Percentiles rank a stretch among this genome's conserved stretches.
Evolutionary conservation across 2,797 vertebrate genomes (phyloP).

Genomic region (Emydoidea blandingii): DNA sequence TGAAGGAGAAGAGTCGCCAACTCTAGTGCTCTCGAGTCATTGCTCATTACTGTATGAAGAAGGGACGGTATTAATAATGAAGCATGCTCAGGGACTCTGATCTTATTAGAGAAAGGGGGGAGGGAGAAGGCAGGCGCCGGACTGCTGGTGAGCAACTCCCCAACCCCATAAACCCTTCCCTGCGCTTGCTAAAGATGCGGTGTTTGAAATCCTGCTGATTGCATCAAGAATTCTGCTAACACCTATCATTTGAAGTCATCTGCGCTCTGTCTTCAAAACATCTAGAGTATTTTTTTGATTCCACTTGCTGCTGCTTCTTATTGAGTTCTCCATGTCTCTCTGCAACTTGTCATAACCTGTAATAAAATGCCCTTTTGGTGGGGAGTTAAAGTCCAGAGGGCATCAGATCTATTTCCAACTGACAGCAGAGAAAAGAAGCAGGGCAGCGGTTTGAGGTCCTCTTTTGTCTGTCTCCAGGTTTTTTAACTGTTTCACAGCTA

Average conservation of each 20-base stretch:
- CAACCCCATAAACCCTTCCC: slow-evolving; percentile 28
- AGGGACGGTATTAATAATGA: background rate
- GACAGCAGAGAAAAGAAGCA: slow-evolving; percentile 69
- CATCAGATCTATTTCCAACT: slow-evolving; percentile 84
- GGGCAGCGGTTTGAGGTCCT: slow-evolving; percentile 36
- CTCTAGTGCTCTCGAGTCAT: background rate
- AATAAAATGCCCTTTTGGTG: slow-evolving; percentile 82
- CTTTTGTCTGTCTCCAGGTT: slow-evolving; percentile 33
- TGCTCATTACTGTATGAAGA: background rate
- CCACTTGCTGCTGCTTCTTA: slow-evolving; percentile 78
- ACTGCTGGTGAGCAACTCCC: background rate
- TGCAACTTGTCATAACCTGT: slow-evolving; percentile 85
- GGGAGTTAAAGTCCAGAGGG: slow-evolving; percentile 81
- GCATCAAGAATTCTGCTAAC: slow-evolving; percentile 80
- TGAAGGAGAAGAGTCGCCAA: background rate
- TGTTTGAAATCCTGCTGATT: slow-evolving; percentile 78
- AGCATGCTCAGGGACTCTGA: background rate
- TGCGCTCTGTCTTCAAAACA: slow-evolving; percentile 80
- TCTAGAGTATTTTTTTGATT: slow-evolving; percentile 76
- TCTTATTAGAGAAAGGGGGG: slow-evolving; percentile 65
- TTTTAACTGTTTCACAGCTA: slow-evolving; percentile 24
- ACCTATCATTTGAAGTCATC: slow-evolving; percentile 83
- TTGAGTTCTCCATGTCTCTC: slow-evolving; percentile 80
- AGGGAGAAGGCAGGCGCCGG: background rate
- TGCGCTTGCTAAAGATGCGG: slow-evolving; percentile 73